phyloP scores from a whole-genome alignment of 1,140 invertebrate genomes.

The Aplysia californica region DNA sequence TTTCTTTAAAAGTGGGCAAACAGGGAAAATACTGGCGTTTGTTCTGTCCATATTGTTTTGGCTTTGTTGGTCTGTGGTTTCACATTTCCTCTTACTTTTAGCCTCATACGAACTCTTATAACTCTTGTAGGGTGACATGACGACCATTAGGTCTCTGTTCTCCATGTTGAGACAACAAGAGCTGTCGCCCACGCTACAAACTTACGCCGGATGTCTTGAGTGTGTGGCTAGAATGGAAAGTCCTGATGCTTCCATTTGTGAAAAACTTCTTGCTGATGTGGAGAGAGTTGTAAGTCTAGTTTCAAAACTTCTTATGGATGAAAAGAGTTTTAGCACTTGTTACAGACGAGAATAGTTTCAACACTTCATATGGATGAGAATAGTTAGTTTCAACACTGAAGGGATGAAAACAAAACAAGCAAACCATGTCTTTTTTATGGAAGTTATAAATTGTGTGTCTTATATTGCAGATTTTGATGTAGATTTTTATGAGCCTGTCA shows the following conservation, averaged over 20 bases:
- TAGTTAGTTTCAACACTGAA: neutral
- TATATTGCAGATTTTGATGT: too few relatives aligned
- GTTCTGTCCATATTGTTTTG: too few relatives aligned
- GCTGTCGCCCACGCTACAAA: slow-evolving; percentile 11
- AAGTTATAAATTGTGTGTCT: too few relatives aligned
- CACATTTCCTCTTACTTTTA: too few relatives aligned
- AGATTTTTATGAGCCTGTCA: too few relatives aligned
- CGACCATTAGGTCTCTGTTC: slow-evolving; percentile 16
- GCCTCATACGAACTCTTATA: too few relatives aligned
- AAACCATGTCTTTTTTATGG: neutral
- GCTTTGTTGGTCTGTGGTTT: too few relatives aligned
- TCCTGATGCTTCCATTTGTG: neutral
- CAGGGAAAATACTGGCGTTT: too few relatives aligned
- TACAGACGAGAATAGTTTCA: too few relatives aligned
- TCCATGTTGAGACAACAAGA: neutral
- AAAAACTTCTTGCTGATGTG: slow-evolving; percentile 1
- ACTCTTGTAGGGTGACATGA: slow-evolving; percentile 3
- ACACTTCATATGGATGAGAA: neutral
- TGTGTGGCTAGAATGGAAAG: slow-evolving; percentile 18
- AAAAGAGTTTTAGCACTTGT: too few relatives aligned
- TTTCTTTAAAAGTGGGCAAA: too few relatives aligned
- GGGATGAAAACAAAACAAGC: neutral
- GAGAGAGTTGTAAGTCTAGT: slow-evolving; percentile 13
- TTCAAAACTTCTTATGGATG: neutral
- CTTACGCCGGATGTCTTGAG: slow-evolving; percentile 20